phyloP scores from a whole-genome alignment of 2,113 vertebrate genomes.

The Platichthys stellatus region DNA sequence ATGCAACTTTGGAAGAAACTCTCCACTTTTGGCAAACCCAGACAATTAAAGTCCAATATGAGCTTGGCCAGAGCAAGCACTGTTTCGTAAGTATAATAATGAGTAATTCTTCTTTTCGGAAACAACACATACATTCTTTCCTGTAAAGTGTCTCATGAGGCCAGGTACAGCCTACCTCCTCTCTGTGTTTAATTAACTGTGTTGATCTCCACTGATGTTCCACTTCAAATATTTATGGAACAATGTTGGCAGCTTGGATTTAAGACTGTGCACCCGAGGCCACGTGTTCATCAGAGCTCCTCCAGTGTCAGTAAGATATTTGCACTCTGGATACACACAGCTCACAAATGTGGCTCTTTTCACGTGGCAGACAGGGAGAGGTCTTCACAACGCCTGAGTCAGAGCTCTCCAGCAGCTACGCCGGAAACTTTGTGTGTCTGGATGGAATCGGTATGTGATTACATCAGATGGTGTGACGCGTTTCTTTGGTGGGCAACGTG shows the following conservation, averaged over 20 bases:
- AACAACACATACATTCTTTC: background rate
- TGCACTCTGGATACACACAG: background rate
- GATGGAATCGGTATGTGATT: background rate
- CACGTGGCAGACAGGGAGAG: background rate
- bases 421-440: slow-evolving; percentile 13
- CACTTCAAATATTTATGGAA: slow-evolving; percentile 43
- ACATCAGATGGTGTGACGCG: background rate
- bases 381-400: slow-evolving; percentile 31
- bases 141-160: background rate
- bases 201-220: slow-evolving; percentile 31
- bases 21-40: background rate
- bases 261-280: background rate
- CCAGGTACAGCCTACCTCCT: background rate
- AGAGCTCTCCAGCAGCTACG: slow-evolving; percentile 10
- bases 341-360: slow-evolving; percentile 13
- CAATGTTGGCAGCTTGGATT: slow-evolving; percentile 21
- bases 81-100: background rate
- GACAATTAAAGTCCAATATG: background rate
- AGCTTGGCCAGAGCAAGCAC: background rate
- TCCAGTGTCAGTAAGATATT: slow-evolving; percentile 7
- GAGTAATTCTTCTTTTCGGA: background rate
- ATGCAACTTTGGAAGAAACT: background rate
- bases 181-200: slow-evolving; percentile 48
- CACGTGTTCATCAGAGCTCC: background rate
- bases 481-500: background rate